These are phyloP conservation scores for Hydroisotoma schaefferi DNA, from an alignment of 2,888 invertebrate genomes.

Conservation along the genomic window DNA sequence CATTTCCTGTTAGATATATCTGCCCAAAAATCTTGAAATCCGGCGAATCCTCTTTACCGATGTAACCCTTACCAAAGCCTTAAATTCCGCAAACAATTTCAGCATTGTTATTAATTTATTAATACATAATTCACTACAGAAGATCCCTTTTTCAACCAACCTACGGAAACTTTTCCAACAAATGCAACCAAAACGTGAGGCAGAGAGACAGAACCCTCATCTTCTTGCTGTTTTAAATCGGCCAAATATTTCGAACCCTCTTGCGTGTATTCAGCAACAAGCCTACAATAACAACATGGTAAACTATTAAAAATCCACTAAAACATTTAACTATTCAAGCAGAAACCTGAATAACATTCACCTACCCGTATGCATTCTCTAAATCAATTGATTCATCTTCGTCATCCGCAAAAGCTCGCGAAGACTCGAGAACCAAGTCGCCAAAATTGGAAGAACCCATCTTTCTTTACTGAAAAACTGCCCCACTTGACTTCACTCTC, in stretches of 20 bases:
- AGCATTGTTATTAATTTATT: not conserved
- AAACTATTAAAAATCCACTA: not conserved
- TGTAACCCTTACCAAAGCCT: constrained; percentile 40
- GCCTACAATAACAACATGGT: constrained; percentile 23
- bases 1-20: constrained; percentile 31
- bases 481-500: no score
- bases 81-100: not conserved
- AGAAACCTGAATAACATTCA: not conserved
- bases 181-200: constrained; percentile 22
- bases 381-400: constrained; percentile 50
- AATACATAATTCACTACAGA: not conserved
- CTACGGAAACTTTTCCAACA: constrained; percentile 38
- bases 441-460: constrained; percentile 42
- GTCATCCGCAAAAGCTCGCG: constrained; percentile 47
- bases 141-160: no score
- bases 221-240: no score
- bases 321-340: not conserved
- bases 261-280: constrained; percentile 28
- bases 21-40: constrained; percentile 23
- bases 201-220: constrained; percentile 1
- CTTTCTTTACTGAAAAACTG: not conserved
- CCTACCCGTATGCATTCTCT: constrained; percentile 55
- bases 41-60: constrained; percentile 17
- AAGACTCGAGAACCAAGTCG: constrained; percentile 42
- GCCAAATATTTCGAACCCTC: constrained; percentile 20